A percentile compares a stretch with the other conserved stretches of the same genome.
phyloP scores from a whole-genome alignment of 2,113 vertebrate genomes.

The Tretioscincus oriximinensis region DNA sequence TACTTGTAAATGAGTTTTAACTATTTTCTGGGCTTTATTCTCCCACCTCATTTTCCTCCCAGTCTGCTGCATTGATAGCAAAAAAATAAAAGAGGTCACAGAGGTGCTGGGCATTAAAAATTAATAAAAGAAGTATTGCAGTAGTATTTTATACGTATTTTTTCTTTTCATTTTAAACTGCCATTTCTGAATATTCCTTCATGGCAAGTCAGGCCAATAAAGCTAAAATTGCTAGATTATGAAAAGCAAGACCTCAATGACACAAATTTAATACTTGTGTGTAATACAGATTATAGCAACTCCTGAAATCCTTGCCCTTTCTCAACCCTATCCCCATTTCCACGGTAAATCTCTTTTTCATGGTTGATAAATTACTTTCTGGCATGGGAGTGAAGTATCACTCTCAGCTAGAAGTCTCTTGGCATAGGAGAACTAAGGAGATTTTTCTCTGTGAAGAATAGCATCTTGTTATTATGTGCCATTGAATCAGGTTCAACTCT shows the following conservation, averaged over 20 bases:
- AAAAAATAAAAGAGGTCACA: slow-evolving; percentile 75
- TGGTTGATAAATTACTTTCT: slow-evolving; percentile 48
- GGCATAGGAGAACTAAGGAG: not conserved
- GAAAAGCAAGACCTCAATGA: slow-evolving; percentile 61
- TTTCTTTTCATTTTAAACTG: slow-evolving; percentile 68
- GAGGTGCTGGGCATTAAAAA: slow-evolving; percentile 80
- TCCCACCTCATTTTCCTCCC: slow-evolving; percentile 74
- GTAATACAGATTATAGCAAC: slow-evolving; percentile 46
- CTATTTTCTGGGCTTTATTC: slow-evolving; percentile 50
- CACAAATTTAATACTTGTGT: slow-evolving; percentile 53
- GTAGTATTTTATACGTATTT: slow-evolving; percentile 81
- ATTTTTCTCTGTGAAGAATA: slow-evolving; percentile 5
- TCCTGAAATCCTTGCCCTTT: slow-evolving; percentile 44
- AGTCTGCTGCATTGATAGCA: slow-evolving; percentile 73
- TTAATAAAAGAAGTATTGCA: slow-evolving; percentile 79
- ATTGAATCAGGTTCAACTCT: too few relatives aligned
- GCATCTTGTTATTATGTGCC: too few relatives aligned
- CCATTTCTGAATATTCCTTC: slow-evolving; percentile 72
- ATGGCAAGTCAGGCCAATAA: slow-evolving; percentile 68
- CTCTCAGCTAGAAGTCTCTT: slow-evolving; percentile 21
- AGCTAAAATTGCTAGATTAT: slow-evolving; percentile 64
- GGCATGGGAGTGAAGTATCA: slow-evolving; percentile 22
- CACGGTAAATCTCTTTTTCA: slow-evolving; percentile 50
- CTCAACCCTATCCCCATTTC: slow-evolving; percentile 46
- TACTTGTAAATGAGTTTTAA: slow-evolving; percentile 37